Evolutionary conservation across 2,113 vertebrate genomes (phyloP).

Genomic region (Percopsis transmontana): DNA sequence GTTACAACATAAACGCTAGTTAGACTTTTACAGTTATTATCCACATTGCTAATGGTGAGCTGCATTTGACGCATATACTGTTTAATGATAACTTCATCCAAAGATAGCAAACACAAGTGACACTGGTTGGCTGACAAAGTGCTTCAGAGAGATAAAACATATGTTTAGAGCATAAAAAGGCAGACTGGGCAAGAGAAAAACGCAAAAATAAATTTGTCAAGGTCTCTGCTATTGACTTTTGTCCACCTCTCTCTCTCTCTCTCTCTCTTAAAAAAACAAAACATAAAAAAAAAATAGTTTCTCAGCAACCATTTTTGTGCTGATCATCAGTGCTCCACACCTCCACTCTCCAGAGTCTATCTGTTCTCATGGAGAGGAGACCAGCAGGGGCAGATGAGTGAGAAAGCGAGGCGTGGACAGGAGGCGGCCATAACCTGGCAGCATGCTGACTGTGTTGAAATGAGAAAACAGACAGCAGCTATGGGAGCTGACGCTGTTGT

Average conservation of each 20-base stretch:
- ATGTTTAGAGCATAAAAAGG: too few relatives aligned
- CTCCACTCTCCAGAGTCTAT: neutral
- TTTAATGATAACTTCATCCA: conserved; percentile 27
- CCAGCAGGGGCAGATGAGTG: conserved; percentile 12
- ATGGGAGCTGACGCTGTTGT: conserved; percentile 36
- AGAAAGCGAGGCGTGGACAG: conserved; percentile 12
- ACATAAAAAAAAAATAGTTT: neutral
- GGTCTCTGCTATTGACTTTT: neutral
- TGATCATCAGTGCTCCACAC: neutral
- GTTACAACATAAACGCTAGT: too few relatives aligned
- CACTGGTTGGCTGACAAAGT: conserved; percentile 41
- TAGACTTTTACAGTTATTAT: conserved; percentile 1
- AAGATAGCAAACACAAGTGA: conserved; percentile 55
- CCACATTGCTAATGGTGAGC: conserved; percentile 9
- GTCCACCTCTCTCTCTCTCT: neutral
- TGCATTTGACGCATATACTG: conserved; percentile 29
- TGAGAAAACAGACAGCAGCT: conserved; percentile 28
- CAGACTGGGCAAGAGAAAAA: too few relatives aligned
- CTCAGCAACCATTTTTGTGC: neutral
- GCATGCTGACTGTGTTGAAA: conserved; percentile 12
- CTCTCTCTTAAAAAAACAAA: neutral
- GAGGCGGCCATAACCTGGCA: neutral
- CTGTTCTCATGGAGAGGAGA: neutral
- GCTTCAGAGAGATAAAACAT: too few relatives aligned
- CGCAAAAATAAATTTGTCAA: neutral